A percentile compares a stretch with the other conserved stretches of the same genome.
These are phyloP conservation scores for Pyxicephalus adspersus DNA, from an alignment of 2,113 vertebrate genomes.

Conservation along the genomic window DNA sequence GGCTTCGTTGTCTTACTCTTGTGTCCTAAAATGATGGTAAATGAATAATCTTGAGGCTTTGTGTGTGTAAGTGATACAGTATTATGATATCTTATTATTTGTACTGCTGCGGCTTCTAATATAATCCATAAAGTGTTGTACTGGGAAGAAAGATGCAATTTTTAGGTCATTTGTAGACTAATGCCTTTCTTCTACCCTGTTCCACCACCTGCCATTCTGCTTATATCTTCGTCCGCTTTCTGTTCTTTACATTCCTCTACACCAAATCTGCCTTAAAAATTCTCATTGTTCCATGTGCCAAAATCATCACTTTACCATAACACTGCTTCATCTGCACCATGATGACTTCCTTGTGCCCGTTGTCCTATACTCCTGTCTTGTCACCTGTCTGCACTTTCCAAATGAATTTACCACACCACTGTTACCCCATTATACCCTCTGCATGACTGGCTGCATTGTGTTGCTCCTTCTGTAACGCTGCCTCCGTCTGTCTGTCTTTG, in stretches of 20 bases:
- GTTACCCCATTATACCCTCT: background rate
- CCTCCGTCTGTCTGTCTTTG: constrained; percentile 57
- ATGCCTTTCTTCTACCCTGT: constrained; percentile 32
- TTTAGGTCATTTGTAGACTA: constrained; percentile 26
- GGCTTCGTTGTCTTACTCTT: too few species aligned
- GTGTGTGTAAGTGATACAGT: too few species aligned
- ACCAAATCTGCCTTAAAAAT: background rate
- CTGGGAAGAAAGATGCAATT: background rate
- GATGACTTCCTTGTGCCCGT: background rate
- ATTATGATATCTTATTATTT: too few species aligned
- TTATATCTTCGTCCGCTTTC: background rate
- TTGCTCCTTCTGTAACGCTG: constrained; percentile 60
- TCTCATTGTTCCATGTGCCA: too few species aligned
- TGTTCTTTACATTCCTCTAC: background rate
- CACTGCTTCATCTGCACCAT: too few species aligned
- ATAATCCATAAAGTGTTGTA: background rate
- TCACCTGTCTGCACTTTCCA: background rate
- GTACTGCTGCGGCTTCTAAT: background rate
- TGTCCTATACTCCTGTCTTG: background rate
- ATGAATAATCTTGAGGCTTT: too few species aligned
- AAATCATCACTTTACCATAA: too few species aligned
- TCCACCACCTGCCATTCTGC: background rate
- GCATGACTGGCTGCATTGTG: constrained; percentile 24
- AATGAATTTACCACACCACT: background rate
- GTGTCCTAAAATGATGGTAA: too few species aligned